These are phyloP conservation scores for Philonicus albiceps DNA, from an alignment of 2,888 invertebrate genomes.

Conservation along the genomic window DNA sequence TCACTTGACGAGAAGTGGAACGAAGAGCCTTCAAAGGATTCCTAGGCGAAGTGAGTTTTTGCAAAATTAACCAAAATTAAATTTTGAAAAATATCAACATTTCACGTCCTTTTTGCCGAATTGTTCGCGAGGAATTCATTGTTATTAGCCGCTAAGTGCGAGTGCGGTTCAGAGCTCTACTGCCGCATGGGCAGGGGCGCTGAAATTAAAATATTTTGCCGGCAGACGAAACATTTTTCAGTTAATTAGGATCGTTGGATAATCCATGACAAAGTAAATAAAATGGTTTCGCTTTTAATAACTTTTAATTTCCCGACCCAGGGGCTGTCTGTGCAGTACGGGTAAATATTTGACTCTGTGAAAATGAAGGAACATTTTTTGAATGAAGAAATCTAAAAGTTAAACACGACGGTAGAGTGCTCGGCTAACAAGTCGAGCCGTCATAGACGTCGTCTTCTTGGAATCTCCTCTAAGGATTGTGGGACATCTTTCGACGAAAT, in stretches of 20 bases:
- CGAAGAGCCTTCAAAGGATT: neutral
- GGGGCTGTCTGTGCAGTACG: neutral
- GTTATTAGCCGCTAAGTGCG: neutral
- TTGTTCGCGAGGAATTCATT: conserved; percentile 18
- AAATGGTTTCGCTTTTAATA: conserved; percentile 41
- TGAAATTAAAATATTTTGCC: neutral
- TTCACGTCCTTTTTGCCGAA: conserved; percentile 1
- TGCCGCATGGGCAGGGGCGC: neutral
- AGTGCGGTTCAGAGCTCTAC: neutral
- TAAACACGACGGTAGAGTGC: conserved; percentile 11
- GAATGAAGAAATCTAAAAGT: conserved; percentile 40
- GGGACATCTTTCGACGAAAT: neutral
- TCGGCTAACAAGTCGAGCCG: neutral
- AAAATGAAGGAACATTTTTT: conserved; percentile 38
- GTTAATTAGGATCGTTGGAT: conserved; percentile 41
- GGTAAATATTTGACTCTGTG: conserved; percentile 35
- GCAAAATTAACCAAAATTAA: conserved; percentile 35
- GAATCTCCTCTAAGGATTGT: neutral
- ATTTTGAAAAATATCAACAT: conserved; percentile 7
- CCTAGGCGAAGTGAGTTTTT: neutral
- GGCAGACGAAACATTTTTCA: conserved; percentile 6
- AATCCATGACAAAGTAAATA: conserved; percentile 42
- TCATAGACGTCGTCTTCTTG: neutral
- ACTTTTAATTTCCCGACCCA: conserved; percentile 40
- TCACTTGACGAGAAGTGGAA: neutral